Percentiles rank a stretch among this genome's conserved stretches.
phyloP scores from a whole-genome alignment of 1,140 invertebrate species.

The Tetragonula clypearis region DNA sequence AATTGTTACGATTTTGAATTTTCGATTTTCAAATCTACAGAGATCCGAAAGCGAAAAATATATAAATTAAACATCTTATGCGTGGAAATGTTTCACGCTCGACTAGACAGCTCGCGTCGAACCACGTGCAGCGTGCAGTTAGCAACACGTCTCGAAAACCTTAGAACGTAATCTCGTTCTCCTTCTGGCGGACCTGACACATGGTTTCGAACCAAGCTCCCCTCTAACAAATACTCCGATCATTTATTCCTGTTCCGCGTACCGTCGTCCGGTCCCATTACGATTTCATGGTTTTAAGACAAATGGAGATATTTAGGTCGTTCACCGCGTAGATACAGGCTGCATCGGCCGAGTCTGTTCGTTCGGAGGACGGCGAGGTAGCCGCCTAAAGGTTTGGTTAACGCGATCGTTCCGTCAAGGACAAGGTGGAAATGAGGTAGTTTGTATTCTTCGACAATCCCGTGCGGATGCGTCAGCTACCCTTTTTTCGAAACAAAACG shows the following conservation, averaged over 20 bases:
- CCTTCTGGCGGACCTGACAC: no score
- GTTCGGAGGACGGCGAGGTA: constrained; percentile 12
- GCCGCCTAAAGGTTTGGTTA: constrained; percentile 61
- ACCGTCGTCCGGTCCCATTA: constrained; percentile 24
- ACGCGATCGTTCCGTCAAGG: constrained; percentile 57
- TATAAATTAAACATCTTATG: no score
- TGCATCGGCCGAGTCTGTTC: background rate
- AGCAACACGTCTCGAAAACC: background rate
- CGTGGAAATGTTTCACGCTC: no score
- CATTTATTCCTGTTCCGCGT: constrained; percentile 31
- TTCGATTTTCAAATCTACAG: no score
- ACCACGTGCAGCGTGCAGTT: background rate
- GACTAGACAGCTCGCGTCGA: background rate
- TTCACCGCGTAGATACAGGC: constrained; percentile 6
- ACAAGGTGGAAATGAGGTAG: constrained; percentile 60
- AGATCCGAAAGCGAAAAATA: no score
- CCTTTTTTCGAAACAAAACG: constrained; percentile 43
- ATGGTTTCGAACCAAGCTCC: background rate
- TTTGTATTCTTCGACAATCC: constrained; percentile 60
- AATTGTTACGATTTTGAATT: no score
- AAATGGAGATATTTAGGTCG: constrained; percentile 54
- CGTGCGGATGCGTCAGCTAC: constrained; percentile 26
- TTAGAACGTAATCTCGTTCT: background rate
- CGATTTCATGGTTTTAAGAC: constrained; percentile 45
- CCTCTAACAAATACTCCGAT: constrained; percentile 35